Conservation (phyloP, 2,888 invertebrate species). For the Drosophila mimica region DNA sequence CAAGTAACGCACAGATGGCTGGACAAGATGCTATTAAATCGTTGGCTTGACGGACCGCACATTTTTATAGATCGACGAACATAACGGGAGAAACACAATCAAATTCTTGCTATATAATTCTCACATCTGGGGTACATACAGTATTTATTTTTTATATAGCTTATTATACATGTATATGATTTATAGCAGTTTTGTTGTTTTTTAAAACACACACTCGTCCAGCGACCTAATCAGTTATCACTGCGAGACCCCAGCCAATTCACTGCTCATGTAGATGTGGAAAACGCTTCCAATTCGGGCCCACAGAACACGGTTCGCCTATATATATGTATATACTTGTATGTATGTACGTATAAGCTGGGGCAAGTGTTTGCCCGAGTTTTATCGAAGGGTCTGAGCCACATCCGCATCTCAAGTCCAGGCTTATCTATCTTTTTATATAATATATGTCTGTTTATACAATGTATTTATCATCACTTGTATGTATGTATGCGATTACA, state of each 20-base stretch:
- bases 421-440: constrained; percentile 36
- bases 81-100: constrained; percentile 59
- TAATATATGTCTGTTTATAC: not conserved
- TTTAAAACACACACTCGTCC: constrained; percentile 38
- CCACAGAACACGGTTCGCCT: constrained; percentile 8
- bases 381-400: constrained; percentile 46
- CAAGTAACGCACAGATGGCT: constrained; percentile 48
- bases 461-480: constrained; percentile 4
- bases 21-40: constrained; percentile 72
- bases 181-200: constrained; percentile 73
- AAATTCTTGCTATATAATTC: constrained; percentile 53
- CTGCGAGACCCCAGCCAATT: constrained; percentile 30
- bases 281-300: constrained; percentile 34
- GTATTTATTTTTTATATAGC: constrained; percentile 5
- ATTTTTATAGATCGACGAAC: constrained; percentile 74
- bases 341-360: not conserved
- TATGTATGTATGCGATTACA: not conserved
- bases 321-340: not conserved
- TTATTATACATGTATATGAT: constrained; percentile 52
- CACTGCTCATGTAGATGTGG: constrained; percentile 30
- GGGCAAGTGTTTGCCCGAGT: constrained; percentile 8
- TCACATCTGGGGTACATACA: constrained; percentile 36
- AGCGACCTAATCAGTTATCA: constrained; percentile 57
- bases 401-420: constrained; percentile 43
- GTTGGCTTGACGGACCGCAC: constrained; percentile 47